These are phyloP conservation scores for Alligator mississippiensis DNA, from an alignment of 2,113 vertebrate genomes.

Conservation along the genomic window DNA sequence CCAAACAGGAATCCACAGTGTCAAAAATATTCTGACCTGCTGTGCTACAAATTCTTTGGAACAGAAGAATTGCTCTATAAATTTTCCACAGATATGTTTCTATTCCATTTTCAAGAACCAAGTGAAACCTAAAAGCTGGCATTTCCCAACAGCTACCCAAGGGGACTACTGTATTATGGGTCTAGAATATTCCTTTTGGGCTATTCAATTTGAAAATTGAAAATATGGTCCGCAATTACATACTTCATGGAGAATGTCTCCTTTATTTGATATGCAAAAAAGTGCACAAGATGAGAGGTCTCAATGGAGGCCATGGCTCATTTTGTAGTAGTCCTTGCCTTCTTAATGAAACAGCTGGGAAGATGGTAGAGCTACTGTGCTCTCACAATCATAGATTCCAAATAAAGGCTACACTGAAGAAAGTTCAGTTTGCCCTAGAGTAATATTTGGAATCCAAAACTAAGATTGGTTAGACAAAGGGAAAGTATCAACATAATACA, in stretches of 20 bases:
- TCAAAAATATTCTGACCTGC: too few relatives aligned
- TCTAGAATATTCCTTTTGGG: not conserved
- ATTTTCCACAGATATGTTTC: too few relatives aligned
- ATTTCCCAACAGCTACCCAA: too few relatives aligned
- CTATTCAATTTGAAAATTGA: not conserved
- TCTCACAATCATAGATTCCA: not conserved
- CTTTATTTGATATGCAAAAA: slow-evolving; percentile 17
- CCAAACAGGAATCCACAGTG: too few relatives aligned
- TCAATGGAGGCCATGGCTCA: not conserved
- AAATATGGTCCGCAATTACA: too few relatives aligned
- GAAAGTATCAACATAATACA: not conserved
- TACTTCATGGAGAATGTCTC: not conserved
- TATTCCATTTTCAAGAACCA: too few relatives aligned
- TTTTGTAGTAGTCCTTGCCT: not conserved
- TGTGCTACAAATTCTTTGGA: too few relatives aligned
- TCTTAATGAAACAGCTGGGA: not conserved
- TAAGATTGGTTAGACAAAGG: not conserved
- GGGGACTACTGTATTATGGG: too few relatives aligned
- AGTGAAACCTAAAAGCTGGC: too few relatives aligned
- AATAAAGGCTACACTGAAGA: not conserved
- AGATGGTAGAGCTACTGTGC: not conserved
- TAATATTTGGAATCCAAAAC: not conserved
- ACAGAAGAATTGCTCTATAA: too few relatives aligned
- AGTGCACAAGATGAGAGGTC: not conserved
- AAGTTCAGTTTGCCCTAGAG: fast-evolving